Conservation (phyloP, 2,888 invertebrate genomes). For the Lithosia quadra region DNA sequence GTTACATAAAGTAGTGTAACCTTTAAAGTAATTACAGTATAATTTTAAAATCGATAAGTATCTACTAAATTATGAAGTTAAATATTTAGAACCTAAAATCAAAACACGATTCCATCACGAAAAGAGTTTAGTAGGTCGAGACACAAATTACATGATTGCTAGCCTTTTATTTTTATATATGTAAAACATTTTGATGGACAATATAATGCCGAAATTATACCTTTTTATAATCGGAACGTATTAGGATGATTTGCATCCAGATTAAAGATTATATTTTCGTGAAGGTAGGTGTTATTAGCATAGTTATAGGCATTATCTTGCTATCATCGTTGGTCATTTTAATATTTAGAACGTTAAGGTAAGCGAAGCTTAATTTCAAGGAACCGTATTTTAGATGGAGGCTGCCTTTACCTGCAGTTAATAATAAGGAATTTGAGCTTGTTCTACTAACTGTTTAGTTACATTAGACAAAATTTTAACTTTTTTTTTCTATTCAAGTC, state of each 20-base stretch:
- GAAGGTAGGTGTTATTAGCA: constrained; percentile 84
- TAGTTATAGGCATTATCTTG: constrained; percentile 84
- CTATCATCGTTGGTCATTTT: constrained; percentile 81
- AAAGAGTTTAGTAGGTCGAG: constrained; percentile 82
- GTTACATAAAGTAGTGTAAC: constrained; percentile 25
- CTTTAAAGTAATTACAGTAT: constrained; percentile 52
- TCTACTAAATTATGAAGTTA: constrained; percentile 64
- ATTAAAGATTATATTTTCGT: constrained; percentile 86
- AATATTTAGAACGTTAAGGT: constrained; percentile 79
- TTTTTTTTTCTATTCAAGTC: background rate
- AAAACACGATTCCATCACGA: constrained; percentile 78
- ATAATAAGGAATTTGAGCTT: constrained; percentile 61
- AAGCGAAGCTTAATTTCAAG: constrained; percentile 73
- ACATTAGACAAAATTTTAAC: constrained; percentile 31
- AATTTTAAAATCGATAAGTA: constrained; percentile 57
- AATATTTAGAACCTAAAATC: constrained; percentile 69
- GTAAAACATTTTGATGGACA: constrained; percentile 86
- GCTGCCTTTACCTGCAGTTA: constrained; percentile 62
- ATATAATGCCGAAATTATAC: constrained; percentile 86
- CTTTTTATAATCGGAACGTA: constrained; percentile 85
- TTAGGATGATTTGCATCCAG: constrained; percentile 86
- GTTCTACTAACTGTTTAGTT: constrained; percentile 56
- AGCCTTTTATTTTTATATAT: constrained; percentile 84
- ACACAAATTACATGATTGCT: constrained; percentile 85
- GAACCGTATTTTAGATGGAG: constrained; percentile 69